Conservation (phyloP, 2,888 invertebrate species). For the Spatulosminthurus flaviceps region DNA sequence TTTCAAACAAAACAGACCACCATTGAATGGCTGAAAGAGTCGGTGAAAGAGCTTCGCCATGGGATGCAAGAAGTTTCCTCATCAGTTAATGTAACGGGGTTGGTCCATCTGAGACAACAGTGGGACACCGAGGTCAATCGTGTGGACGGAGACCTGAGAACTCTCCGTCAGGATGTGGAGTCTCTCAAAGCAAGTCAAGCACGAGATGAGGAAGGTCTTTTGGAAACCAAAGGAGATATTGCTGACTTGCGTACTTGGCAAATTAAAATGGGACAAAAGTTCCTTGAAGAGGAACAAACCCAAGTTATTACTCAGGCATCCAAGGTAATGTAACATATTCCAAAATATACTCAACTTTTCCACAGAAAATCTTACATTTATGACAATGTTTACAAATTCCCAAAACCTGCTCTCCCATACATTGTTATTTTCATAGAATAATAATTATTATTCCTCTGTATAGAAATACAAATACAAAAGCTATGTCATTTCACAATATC, state of each 20-base stretch:
- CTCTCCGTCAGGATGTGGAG: constrained; percentile 53
- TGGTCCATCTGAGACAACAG: constrained; percentile 53
- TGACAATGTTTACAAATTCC: no score
- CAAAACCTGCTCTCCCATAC: no score
- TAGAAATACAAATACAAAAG: no score
- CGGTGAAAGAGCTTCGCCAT: constrained; percentile 52
- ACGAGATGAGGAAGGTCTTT: constrained; percentile 52
- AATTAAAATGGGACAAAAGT: constrained; percentile 59
- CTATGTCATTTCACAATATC: no score
- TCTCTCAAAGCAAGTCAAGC: constrained; percentile 49
- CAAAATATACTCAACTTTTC: background rate
- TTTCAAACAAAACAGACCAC: constrained; percentile 49
- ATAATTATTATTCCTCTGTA: no score
- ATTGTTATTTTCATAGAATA: no score
- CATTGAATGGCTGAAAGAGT: constrained; percentile 57
- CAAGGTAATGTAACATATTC: constrained; percentile 9
- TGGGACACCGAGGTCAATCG: constrained; percentile 48
- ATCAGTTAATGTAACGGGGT: constrained; percentile 56
- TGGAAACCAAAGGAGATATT: constrained; percentile 55
- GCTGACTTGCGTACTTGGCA: constrained; percentile 59
- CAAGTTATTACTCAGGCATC: constrained; percentile 19
- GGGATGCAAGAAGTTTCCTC: constrained; percentile 55
- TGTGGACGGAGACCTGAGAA: constrained; percentile 51
- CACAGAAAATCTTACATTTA: background rate
- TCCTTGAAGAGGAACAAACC: constrained; percentile 46